Conservation (phyloP, 1,140 invertebrate genomes). For the Lordiphosa mommai region DNA sequence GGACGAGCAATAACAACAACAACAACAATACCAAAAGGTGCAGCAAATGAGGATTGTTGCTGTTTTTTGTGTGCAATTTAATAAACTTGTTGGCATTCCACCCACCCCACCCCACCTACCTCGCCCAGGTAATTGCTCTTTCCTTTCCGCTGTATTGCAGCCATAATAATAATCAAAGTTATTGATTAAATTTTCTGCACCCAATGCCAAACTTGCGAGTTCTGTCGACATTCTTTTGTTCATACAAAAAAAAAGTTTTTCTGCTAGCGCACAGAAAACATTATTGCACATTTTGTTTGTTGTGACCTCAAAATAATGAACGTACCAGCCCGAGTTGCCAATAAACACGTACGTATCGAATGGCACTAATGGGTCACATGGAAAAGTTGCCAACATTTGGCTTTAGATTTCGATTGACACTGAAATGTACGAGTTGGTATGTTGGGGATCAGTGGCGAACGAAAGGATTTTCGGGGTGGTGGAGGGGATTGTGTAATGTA, state of each 20-base stretch:
- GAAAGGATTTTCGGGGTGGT: no score
- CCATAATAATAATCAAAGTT: slow-evolving; percentile 54
- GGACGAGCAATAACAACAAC: not conserved
- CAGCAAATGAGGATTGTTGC: slow-evolving; percentile 8
- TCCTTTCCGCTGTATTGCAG: not conserved
- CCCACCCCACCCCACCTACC: not conserved
- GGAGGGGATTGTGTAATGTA: no score
- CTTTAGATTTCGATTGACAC: slow-evolving; percentile 41
- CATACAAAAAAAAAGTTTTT: not conserved
- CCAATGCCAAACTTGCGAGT: slow-evolving; percentile 14
- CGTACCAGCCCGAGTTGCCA: slow-evolving; percentile 42
- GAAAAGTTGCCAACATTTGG: slow-evolving; percentile 35
- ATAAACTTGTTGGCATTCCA: slow-evolving; percentile 42
- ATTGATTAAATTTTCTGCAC: slow-evolving; percentile 50
- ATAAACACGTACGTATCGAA: slow-evolving; percentile 66
- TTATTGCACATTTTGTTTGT: slow-evolving; percentile 48
- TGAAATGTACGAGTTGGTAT: slow-evolving; percentile 2
- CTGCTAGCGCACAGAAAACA: slow-evolving; percentile 25
- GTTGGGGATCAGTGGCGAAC: no score
- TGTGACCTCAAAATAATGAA: slow-evolving; percentile 56
- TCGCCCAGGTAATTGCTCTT: slow-evolving; percentile 13
- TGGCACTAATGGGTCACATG: slow-evolving; percentile 44
- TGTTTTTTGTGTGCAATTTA: slow-evolving; percentile 30
- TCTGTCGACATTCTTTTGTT: slow-evolving; percentile 13
- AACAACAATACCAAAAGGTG: slow-evolving; percentile 20